Conservation (phyloP, 2,888 invertebrate species). For the Serripes groenlandicus region DNA sequence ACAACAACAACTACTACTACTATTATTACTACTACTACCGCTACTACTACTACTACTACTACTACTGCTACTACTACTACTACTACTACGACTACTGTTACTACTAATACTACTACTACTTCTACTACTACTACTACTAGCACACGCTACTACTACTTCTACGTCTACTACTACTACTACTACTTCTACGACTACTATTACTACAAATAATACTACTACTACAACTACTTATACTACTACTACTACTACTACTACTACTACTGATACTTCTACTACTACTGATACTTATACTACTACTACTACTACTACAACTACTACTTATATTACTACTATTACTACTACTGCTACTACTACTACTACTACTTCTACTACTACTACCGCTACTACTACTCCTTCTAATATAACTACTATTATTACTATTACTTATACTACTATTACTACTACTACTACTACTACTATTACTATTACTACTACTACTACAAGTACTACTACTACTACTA, state of each 20-base stretch:
- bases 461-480: too few species aligned
- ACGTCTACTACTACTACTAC: background rate
- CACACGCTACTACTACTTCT: too few species aligned
- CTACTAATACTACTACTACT: constrained; percentile 4
- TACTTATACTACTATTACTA: too few species aligned
- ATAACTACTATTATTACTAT: too few species aligned
- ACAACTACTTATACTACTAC: background rate
- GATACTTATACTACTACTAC: background rate
- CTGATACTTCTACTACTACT: constrained; percentile 5
- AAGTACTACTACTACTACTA: too few species aligned
- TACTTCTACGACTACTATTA: background rate
- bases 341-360: too few species aligned
- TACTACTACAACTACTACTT: constrained; percentile 10
- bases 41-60: constrained; percentile 7
- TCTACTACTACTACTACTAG: constrained; percentile 11
- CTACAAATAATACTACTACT: background rate
- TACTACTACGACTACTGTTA: constrained; percentile 4
- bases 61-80: background rate
- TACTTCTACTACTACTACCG: too few species aligned
- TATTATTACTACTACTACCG: constrained; percentile 9
- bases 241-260: constrained; percentile 9
- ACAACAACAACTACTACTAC: background rate
- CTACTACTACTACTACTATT: too few species aligned
- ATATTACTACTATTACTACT: too few species aligned
- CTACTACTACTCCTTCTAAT: too few species aligned